Base-by-base conservation (phyloP, 2,113 vertebrate species). In the Marmota monax region DNA sequence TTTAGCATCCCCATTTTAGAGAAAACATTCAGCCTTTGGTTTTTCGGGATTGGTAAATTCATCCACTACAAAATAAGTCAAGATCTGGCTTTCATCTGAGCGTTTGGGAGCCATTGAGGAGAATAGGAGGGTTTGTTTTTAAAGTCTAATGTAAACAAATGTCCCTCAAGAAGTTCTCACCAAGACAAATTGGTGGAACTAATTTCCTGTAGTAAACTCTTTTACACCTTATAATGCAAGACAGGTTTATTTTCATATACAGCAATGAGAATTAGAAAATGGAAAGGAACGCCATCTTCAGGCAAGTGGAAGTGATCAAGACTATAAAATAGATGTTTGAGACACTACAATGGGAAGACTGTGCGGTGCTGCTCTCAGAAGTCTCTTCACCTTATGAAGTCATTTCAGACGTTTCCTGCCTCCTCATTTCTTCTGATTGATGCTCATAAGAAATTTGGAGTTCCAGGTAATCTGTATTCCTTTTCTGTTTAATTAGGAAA, bases 191-290 rank as follows among this genome's bases (percentile, higher is more conserved):
- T 45, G 42, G 73, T 77, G 7, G 20, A 94, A 67, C 32, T 70
- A 87, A 79, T 2, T 3, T 1, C 80, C 45, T 74, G 56, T 2
- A 93, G 20, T 51, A 72, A 77, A 51, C 7, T 88, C 10, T 90
- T 78, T 45, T 83, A 78, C 9, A 85, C 53, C 27, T n/a, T 83
- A 74, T 72, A 84, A 90, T 97, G 96, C 96, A 94, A 85, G 94
- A 65, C 11, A 84, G 16, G 74, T 97, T 98, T 97, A 97, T 97
- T 97, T 73, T 63, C n/a, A 96, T 27, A 32, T 2, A 48, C 48
- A 51, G 48, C 48, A 51, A 2, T 51, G 48, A 45, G 45, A 45
- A 45, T 45, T 45, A 45, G 8, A 79, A 80, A 69, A 39, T 39
- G 63, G 42, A 61, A 90, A 87, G 39, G 4, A 72, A 92, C 92